Percentiles rank a stretch among this genome's conserved stretches.
Evolutionary conservation across 2,113 vertebrate genomes (phyloP).

Genomic region (Ivindomyrus marchei): DNA sequence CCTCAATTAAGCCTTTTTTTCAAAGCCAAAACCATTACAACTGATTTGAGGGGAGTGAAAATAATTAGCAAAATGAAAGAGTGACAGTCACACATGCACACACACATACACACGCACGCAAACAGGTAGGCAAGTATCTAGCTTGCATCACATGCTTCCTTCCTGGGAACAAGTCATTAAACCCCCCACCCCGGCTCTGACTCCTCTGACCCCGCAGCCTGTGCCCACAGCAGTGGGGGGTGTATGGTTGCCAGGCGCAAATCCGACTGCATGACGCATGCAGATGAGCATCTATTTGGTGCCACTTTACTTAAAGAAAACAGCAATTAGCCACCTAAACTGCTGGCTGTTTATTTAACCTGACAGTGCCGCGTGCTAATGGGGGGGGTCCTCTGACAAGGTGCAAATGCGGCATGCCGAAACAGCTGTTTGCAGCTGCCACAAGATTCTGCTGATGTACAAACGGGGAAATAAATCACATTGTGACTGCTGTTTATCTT

Average conservation of each 20-base stretch:
- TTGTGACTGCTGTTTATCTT: neutral
- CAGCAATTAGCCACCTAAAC: constrained; percentile 27
- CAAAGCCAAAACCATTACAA: neutral
- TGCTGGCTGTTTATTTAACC: constrained; percentile 32
- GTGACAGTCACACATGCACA: neutral
- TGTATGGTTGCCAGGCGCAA: neutral
- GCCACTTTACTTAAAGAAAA: constrained; percentile 23
- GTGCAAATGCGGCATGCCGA: neutral
- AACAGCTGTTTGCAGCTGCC: constrained; percentile 8
- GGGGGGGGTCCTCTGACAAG: neutral
- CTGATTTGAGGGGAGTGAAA: neutral
- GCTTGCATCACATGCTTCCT: neutral
- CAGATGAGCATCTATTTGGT: constrained; percentile 8
- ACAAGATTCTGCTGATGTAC: constrained; percentile 6
- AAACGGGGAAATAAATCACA: neutral
- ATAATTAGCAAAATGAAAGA: neutral
- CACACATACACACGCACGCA: neutral
- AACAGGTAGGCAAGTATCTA: neutral
- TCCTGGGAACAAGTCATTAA: neutral
- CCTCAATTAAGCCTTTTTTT: neutral
- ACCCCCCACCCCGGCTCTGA: neutral
- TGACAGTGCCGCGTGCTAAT: constrained; percentile 14
- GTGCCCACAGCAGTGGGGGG: too few species aligned
- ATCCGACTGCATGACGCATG: neutral
- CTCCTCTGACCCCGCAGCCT: neutral